phyloP scores from a whole-genome alignment of 2,888 invertebrate genomes.

The Acronicta aceris region DNA sequence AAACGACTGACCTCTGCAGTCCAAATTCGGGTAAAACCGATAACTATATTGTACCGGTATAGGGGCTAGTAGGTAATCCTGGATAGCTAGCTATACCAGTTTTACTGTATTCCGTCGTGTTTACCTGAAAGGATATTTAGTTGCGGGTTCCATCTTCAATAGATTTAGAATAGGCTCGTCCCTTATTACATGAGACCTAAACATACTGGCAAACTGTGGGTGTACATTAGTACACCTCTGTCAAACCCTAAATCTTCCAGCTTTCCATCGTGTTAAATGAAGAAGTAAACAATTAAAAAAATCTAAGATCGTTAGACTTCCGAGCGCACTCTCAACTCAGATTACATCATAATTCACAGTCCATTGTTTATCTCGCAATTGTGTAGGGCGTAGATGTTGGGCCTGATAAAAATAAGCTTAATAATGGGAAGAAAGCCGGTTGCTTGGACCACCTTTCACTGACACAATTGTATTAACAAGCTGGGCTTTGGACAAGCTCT shows the following conservation, averaged over 20 bases:
- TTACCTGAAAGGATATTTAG: background rate
- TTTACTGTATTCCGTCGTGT: too few relatives aligned
- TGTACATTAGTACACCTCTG: too few relatives aligned
- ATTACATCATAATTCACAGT: constrained; percentile 49
- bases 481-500: constrained; percentile 32
- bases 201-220: too few relatives aligned
- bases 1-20: too few relatives aligned
- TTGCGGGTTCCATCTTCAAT: background rate
- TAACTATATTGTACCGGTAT: too few relatives aligned
- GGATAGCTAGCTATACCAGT: too few relatives aligned
- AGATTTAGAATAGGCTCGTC: background rate
- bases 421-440: constrained; percentile 53
- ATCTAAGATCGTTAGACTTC: constrained; percentile 15
- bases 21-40: too few relatives aligned
- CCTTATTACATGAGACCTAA: too few relatives aligned
- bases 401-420: constrained; percentile 53
- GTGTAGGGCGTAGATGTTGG: constrained; percentile 54
- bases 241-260: too few relatives aligned
- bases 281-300: too few relatives aligned
- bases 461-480: constrained; percentile 56
- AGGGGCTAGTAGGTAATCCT: too few relatives aligned
- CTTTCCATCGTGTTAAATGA: too few relatives aligned
- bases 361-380: constrained; percentile 58
- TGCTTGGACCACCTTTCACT: constrained; percentile 48
- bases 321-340: constrained; percentile 18